phyloP scores from a whole-genome alignment of 2,113 vertebrate genomes.

The Rhodinocichla rosea region DNA sequence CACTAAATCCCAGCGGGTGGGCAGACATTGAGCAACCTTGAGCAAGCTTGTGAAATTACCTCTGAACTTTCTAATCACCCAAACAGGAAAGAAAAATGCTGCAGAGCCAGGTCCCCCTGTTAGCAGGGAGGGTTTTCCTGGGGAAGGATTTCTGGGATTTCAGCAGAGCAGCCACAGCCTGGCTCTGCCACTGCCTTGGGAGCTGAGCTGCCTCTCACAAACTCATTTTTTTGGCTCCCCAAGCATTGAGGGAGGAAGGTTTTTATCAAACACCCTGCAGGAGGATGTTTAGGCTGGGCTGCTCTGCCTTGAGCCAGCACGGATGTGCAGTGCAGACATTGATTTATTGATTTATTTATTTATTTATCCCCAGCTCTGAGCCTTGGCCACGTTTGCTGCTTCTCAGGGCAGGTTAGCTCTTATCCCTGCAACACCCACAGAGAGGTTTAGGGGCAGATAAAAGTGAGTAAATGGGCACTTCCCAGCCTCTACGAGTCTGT shows the following conservation, averaged over 20 bases:
- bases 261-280: neutral
- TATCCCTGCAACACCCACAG: neutral
- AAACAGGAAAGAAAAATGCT: neutral
- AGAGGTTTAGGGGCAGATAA: conserved; percentile 28
- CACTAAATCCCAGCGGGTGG: neutral
- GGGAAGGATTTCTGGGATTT: fast-evolving
- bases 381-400: neutral
- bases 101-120: neutral
- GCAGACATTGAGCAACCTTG: neutral
- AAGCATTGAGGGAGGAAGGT: neutral
- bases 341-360: neutral
- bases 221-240: neutral
- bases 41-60: neutral
- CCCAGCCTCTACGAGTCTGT: neutral
- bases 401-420: neutral
- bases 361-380: neutral
- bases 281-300: neutral
- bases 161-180: neutral
- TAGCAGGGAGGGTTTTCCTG: neutral
- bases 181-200: neutral
- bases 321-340: neutral
- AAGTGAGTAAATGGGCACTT: conserved; percentile 28
- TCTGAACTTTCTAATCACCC: neutral
- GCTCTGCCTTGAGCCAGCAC: neutral
- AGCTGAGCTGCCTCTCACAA: neutral